A percentile compares a stretch with the other conserved stretches of the same genome.
These are phyloP conservation scores for Lanius collurio DNA, from an alignment of 2,113 vertebrate species.

Conservation along the genomic window DNA sequence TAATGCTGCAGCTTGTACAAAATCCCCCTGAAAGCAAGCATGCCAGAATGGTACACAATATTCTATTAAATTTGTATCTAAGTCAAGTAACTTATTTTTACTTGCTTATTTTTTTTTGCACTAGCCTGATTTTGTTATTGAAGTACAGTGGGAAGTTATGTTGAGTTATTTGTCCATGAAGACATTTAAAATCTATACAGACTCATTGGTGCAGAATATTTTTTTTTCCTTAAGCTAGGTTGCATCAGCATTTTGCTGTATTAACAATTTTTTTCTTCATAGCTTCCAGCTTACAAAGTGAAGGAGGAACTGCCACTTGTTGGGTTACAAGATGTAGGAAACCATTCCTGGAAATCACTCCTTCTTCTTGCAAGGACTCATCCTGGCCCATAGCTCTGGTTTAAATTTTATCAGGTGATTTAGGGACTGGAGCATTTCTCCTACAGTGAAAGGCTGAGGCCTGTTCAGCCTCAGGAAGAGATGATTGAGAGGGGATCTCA, in stretches of 20 bases:
- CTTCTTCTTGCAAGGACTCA: not conserved
- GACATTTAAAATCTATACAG: not conserved
- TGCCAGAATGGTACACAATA: not conserved
- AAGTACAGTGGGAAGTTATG: not conserved
- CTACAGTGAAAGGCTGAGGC: not conserved
- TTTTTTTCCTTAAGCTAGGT: not conserved
- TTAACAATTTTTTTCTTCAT: not conserved
- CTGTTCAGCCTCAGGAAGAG: not conserved
- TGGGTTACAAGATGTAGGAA: not conserved
- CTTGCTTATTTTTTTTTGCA: not conserved
- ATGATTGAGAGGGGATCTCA: not conserved
- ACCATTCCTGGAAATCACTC: not conserved
- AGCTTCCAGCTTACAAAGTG: not conserved
- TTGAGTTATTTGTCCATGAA: not conserved
- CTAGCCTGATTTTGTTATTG: not conserved
- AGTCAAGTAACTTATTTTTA: not conserved
- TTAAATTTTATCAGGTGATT: not conserved
- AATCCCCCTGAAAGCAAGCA: not conserved
- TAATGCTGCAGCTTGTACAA: not conserved
- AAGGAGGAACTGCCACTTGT: not conserved
- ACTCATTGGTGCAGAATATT: not conserved
- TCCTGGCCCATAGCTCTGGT: not conserved
- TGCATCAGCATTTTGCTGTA: not conserved
- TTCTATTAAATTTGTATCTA: not conserved
- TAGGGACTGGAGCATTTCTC: not conserved